Conservation (phyloP, 1,140 invertebrate genomes). For the Globodera rostochiensis region DNA sequence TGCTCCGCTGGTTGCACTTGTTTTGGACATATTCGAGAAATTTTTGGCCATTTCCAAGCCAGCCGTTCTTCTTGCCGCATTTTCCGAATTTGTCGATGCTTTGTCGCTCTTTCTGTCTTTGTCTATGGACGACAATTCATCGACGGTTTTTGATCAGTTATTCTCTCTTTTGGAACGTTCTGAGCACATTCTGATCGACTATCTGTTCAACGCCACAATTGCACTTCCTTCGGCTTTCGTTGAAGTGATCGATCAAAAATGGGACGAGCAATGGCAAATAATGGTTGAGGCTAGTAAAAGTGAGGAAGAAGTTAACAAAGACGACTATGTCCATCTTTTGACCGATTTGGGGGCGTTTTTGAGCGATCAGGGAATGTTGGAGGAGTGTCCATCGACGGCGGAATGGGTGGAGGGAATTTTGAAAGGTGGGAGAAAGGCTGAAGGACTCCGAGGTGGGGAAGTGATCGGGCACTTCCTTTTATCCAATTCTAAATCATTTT, state of each 20-base stretch:
- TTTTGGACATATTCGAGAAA: conserved; percentile 21
- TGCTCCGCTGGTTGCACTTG: neutral
- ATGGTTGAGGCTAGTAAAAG: neutral
- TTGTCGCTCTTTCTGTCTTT: neutral
- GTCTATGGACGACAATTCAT: neutral
- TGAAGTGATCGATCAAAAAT: conserved; percentile 11
- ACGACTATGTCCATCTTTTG: conserved; percentile 19
- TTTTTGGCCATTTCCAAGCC: conserved; percentile 15
- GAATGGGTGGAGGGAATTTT: neutral
- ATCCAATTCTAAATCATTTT: neutral
- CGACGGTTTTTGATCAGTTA: neutral
- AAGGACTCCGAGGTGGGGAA: neutral
- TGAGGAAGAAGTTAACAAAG: neutral
- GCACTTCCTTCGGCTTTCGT: neutral
- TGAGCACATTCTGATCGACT: conserved; percentile 9
- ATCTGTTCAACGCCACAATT: neutral
- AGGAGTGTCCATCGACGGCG: neutral
- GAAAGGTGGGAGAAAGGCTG: neutral
- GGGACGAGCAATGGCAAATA: neutral
- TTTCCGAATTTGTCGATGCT: neutral
- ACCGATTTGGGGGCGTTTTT: neutral
- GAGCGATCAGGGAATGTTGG: neutral
- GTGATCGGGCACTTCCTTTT: too few species aligned
- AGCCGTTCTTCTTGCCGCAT: neutral
- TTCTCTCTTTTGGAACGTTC: neutral